Base-by-base conservation (phyloP, 2,113 vertebrate genomes). In the Hemibagrus wyckioides region DNA sequence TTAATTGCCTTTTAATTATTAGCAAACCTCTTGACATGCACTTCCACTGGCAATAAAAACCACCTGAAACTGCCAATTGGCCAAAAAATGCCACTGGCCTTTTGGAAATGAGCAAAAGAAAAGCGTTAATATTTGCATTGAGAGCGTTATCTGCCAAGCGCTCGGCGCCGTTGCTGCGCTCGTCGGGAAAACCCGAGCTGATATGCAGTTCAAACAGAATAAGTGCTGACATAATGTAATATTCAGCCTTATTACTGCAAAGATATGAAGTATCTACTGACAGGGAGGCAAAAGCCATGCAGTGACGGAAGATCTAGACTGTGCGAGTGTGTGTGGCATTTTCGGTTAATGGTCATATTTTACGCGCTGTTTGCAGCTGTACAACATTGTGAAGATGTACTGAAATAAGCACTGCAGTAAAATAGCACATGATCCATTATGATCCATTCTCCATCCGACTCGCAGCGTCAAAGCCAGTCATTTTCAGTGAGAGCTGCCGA, bases 141-240 rank as follows among this genome's bases (percentile, higher is more conserved):
- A 80, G 48, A 80, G 3, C 11, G 5, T 77, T 77, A 48, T 23
- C 50, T 80, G 48, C 30, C 23, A 8, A 48, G 44, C 44, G 48
- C 19, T 52, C 44, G n/a, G 41, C 30, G 39, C 19, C n/a, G 50
- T 73, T 39, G 52, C 33, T 14, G 5, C 28, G 67, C 50, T 84
- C 14, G 6, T 39, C 7, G n/a, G 36, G 15, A 75, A 57, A 10
- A 13, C 48, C n/a, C 48, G 76, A 25, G 50, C 69, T n/a, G 67
- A 59, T 65, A 28, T 56, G 67, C 75, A 76, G 33, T 61, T 85
- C 71, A 89, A 80, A 83, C 54, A 30, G 59, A 83, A 36, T 83
- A 67, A 69, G n/a, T 23, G 59, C 59, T 50, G 59, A 65, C 41
- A 21, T 33, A 59, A 79, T 52, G 48, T 50, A 30, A 85, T 44